Percentiles rank a stretch among this genome's conserved stretches.
Evolutionary conservation across 2,888 invertebrate species (phyloP).

Genomic region (Aquatica leii): DNA sequence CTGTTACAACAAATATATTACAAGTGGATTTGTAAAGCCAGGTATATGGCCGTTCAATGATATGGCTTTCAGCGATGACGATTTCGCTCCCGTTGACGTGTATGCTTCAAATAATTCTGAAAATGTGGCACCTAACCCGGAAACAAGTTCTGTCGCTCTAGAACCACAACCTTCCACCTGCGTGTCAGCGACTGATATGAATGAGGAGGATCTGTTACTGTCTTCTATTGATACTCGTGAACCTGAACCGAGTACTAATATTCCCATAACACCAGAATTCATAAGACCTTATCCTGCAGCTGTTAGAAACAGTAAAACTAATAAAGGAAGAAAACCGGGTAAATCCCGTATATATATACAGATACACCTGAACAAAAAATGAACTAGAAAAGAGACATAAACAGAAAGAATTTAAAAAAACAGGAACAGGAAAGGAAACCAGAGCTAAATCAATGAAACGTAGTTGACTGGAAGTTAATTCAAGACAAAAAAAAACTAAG

Average conservation of each 20-base stretch:
- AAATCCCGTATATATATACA: background rate
- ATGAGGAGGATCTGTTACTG: background rate
- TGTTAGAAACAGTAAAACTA: background rate
- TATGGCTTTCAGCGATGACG: too few relatives aligned
- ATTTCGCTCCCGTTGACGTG: too few relatives aligned
- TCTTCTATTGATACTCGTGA: constrained; percentile 4
- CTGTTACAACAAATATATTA: too few relatives aligned
- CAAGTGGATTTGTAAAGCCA: too few relatives aligned
- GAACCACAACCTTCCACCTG: background rate
- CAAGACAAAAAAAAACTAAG: too few relatives aligned
- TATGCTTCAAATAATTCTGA: too few relatives aligned
- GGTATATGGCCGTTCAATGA: too few relatives aligned
- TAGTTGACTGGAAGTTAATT: background rate
- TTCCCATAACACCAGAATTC: constrained; percentile 1
- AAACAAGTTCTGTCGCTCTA: background rate
- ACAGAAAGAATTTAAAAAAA: background rate
- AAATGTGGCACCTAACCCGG: background rate
- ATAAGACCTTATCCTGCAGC: background rate
- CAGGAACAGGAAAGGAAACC: background rate
- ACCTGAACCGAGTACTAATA: background rate
- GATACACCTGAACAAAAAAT: background rate
- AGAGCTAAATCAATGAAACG: background rate
- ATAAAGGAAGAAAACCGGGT: background rate
- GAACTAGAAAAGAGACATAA: background rate
- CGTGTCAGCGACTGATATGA: background rate